Percentiles rank a stretch among this genome's conserved stretches.
These are phyloP conservation scores for Cochlearius cochlearius DNA, from an alignment of 2,113 vertebrate species.

Conservation along the genomic window DNA sequence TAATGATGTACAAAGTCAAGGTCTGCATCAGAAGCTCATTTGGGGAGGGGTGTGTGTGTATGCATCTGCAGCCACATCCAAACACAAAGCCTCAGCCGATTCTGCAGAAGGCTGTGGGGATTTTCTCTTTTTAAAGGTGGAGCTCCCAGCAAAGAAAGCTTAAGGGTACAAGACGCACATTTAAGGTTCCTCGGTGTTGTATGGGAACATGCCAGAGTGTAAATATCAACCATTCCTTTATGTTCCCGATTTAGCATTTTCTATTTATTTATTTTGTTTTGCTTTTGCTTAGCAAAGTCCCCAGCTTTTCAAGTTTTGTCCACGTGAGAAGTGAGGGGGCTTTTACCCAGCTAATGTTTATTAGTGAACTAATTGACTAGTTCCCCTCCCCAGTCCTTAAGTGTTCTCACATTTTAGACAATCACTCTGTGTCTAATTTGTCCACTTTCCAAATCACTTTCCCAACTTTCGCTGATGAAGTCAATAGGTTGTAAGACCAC, in stretches of 20 bases:
- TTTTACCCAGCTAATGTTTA: background rate
- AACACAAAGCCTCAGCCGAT: background rate
- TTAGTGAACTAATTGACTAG: slow-evolving; percentile 19
- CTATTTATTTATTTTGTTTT: background rate
- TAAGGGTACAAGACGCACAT: background rate
- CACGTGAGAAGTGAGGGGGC: accelerated
- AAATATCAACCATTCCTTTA: background rate
- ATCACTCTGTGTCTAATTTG: slow-evolving; percentile 4
- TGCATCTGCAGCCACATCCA: background rate
- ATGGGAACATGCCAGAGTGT: background rate
- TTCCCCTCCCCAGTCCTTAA: background rate
- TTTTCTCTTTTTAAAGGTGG: background rate
- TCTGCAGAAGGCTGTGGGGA: background rate
- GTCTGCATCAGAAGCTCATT: background rate
- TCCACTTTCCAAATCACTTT: slow-evolving; percentile 72
- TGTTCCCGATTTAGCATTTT: background rate
- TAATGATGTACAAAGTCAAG: background rate
- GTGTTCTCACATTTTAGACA: slow-evolving; percentile 35
- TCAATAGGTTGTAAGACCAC: slow-evolving; percentile 50
- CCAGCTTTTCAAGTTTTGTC: background rate
- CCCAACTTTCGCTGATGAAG: slow-evolving; percentile 60
- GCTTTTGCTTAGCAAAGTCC: background rate
- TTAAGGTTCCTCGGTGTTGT: background rate
- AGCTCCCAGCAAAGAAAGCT: background rate
- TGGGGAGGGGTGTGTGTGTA: background rate